Percentiles rank a stretch among this genome's conserved stretches.
phyloP scores from a whole-genome alignment of 2,113 vertebrate species.

The Chloebia gouldiae region DNA sequence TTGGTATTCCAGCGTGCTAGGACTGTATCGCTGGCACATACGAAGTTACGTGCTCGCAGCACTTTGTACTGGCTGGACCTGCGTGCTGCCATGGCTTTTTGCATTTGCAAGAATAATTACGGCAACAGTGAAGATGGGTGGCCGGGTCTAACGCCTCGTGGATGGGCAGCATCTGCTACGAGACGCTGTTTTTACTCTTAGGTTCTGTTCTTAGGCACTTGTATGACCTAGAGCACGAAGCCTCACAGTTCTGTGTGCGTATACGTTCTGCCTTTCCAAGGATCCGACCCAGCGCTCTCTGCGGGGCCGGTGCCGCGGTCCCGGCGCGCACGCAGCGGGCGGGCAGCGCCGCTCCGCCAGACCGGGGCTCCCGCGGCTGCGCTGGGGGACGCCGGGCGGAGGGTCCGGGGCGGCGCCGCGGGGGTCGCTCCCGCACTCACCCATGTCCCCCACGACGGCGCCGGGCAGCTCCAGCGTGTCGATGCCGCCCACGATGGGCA shows the following conservation, averaged over 20 bases:
- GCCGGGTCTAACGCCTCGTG: background rate
- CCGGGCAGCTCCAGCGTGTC: slow-evolving; percentile 63
- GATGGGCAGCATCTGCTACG: background rate
- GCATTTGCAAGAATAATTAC: rapidly evolving
- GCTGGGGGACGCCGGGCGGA: background rate
- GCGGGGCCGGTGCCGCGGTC: background rate
- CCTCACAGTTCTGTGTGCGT: background rate
- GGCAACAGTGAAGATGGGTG: rapidly evolving
- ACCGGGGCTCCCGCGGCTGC: background rate
- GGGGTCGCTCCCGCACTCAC: background rate
- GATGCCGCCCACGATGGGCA: slow-evolving; percentile 59
- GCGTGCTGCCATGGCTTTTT: rapidly evolving
- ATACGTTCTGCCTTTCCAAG: rapidly evolving
- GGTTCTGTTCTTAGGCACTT: background rate
- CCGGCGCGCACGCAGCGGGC: background rate
- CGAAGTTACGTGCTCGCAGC: rapidly evolving
- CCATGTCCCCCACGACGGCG: slow-evolving; percentile 16
- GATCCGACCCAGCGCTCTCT: rapidly evolving
- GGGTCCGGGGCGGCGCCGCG: background rate
- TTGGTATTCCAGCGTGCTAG: rapidly evolving
- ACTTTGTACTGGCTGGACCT: background rate
- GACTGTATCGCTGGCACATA: rapidly evolving
- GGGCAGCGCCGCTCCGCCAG: background rate
- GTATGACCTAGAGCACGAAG: background rate
- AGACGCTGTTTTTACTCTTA: background rate